Evolutionary conservation across 2,113 vertebrate species (phyloP).

Genomic region (Tauraco erythrolophus): DNA sequence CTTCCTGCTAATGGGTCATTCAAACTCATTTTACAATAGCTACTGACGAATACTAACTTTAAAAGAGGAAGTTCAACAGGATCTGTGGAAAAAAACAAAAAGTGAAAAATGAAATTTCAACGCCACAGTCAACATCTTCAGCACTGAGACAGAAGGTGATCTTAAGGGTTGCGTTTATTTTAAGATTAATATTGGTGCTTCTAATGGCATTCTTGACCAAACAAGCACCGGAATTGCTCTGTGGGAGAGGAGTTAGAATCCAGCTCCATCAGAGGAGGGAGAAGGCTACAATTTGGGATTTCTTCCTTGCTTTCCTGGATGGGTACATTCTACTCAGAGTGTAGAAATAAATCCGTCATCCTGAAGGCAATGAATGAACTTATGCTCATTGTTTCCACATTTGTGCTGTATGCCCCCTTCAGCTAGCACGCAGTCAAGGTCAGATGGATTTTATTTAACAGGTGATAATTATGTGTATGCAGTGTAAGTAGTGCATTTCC

Average conservation of each 20-base stretch:
- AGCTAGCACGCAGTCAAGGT: background rate
- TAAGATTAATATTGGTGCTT: background rate
- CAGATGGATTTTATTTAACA: slow-evolving; percentile 13
- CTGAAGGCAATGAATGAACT: background rate
- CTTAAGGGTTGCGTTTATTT: background rate
- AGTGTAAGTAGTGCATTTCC: background rate
- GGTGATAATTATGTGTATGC: background rate
- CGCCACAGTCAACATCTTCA: background rate
- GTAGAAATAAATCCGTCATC: background rate
- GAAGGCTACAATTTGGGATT: background rate
- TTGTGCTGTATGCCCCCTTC: background rate
- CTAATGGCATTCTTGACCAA: background rate
- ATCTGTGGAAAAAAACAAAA: background rate
- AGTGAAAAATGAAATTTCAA: background rate
- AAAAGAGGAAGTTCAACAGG: background rate
- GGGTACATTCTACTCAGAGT: background rate
- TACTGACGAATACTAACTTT: background rate
- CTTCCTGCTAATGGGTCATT: background rate
- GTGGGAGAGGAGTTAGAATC: background rate
- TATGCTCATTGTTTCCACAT: background rate
- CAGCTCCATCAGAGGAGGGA: background rate
- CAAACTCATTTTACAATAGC: background rate
- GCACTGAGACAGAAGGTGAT: background rate
- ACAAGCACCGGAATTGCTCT: background rate
- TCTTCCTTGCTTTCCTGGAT: background rate